Evolutionary conservation across 37 sponge, comb jelly and placozoan species (phyloP).

Genomic region (Ianthella basta): DNA sequence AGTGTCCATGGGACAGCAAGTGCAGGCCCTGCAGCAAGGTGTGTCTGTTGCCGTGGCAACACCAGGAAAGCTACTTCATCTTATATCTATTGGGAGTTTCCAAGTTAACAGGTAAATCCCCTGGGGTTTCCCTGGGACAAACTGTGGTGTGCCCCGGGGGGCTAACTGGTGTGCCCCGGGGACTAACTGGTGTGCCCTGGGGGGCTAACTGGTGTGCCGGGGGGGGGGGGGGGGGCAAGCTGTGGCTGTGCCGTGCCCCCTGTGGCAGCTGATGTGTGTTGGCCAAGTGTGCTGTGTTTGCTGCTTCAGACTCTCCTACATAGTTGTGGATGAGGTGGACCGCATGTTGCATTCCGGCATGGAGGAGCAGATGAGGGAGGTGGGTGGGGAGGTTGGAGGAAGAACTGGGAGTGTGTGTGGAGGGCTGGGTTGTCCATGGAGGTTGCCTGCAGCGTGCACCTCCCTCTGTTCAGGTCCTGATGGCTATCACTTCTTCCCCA

Average conservation of each 20-base stretch:
- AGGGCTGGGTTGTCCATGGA: not conserved
- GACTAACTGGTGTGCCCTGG: too few relatives aligned
- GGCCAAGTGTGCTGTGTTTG: not conserved
- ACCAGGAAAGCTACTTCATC: slow-evolving; percentile 49
- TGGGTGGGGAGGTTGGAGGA: slow-evolving; percentile 1
- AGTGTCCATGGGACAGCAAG: slow-evolving; percentile 12
- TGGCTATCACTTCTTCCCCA: slow-evolving; percentile 2
- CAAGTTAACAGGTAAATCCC: not conserved
- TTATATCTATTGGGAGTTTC: not conserved
- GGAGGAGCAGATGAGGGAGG: slow-evolving; percentile 54
- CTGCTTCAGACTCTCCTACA: not conserved
- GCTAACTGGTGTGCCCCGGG: too few relatives aligned
- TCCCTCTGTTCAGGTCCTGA: slow-evolving; percentile 15
- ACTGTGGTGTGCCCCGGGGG: too few relatives aligned
- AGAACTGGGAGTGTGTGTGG: not conserved
- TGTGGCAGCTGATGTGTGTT: not conserved
- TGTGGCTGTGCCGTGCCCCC: not conserved
- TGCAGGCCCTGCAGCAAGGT: not conserved
- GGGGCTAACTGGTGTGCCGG: too few relatives aligned
- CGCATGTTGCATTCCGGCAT: slow-evolving; percentile 35
- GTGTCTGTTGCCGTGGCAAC: slow-evolving; percentile 54
- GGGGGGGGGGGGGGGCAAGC: too few relatives aligned
- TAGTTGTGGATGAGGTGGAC: slow-evolving; percentile 51
- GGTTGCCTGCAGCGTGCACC: not conserved
- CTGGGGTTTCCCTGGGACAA: too few relatives aligned